These are phyloP conservation scores for Onychostoma macrolepis DNA, from an alignment of 2,113 vertebrate species.

Conservation along the genomic window DNA sequence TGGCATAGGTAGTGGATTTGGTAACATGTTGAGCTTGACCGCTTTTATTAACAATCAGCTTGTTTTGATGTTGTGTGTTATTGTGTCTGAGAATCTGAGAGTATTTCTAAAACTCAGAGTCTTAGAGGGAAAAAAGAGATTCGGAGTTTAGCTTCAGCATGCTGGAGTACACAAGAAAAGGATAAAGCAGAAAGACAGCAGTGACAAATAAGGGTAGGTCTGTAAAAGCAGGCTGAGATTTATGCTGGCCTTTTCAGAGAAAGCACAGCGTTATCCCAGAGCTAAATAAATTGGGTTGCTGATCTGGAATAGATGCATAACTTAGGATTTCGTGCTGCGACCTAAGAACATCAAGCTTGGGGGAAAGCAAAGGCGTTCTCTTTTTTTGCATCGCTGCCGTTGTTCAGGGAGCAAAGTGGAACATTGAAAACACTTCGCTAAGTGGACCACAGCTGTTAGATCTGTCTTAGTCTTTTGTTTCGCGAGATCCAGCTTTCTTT, in stretches of 20 bases:
- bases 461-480: constrained; percentile 37
- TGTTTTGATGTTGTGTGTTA: neutral
- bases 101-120: constrained; percentile 1
- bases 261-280: constrained; percentile 70
- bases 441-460: neutral
- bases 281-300: constrained; percentile 72
- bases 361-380: constrained; percentile 33
- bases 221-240: constrained; percentile 74
- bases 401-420: constrained; percentile 34
- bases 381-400: constrained; percentile 19
- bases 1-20: neutral
- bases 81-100: neutral
- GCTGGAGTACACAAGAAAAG: constrained; percentile 29
- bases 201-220: constrained; percentile 49
- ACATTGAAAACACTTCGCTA: constrained; percentile 11
- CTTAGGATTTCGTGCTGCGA: constrained; percentile 64
- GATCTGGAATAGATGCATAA: constrained; percentile 69
- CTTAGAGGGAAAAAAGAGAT: neutral
- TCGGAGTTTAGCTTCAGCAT: constrained; percentile 1
- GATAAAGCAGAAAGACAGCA: constrained; percentile 53
- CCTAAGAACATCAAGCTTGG: constrained; percentile 25
- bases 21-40: neutral
- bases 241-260: constrained; percentile 73
- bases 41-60: neutral
- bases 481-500: constrained; percentile 62